These are phyloP conservation scores for Dione juno DNA, from an alignment of 2,888 invertebrate species.

Conservation along the genomic window DNA sequence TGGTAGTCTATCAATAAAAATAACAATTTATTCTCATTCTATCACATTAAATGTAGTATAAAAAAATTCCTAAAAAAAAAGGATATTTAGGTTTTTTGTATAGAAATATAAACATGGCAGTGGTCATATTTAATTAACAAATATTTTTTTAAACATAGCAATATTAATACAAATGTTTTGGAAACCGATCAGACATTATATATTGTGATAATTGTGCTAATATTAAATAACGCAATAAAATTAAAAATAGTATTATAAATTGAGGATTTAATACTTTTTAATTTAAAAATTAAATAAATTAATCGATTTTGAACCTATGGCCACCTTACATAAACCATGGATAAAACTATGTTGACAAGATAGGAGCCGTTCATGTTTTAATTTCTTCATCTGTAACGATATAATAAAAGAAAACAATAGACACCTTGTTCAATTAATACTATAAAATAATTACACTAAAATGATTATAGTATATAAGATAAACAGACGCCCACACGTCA, in stretches of 20 bases:
- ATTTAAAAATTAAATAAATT: too few relatives aligned
- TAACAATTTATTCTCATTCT: slow-evolving; percentile 5
- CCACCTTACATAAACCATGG: not conserved
- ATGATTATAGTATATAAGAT: not conserved
- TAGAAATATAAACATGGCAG: slow-evolving; percentile 21
- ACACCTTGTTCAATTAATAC: slow-evolving; percentile 9
- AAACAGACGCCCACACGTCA: not conserved
- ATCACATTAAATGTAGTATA: not conserved
- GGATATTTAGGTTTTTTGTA: not conserved
- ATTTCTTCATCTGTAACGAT: not conserved
- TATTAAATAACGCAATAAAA: too few relatives aligned
- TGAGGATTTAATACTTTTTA: too few relatives aligned
- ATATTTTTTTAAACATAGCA: too few relatives aligned
- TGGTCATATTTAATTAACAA: slow-evolving; percentile 12
- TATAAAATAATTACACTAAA: not conserved
- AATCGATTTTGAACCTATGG: not conserved
- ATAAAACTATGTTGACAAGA: not conserved
- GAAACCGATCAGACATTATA: not conserved
- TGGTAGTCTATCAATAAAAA: not conserved
- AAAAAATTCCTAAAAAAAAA: too few relatives aligned
- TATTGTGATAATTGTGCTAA: too few relatives aligned
- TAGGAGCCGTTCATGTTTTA: not conserved
- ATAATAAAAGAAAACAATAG: not conserved
- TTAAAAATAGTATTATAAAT: too few relatives aligned
- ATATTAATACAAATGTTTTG: not conserved